Evolutionary conservation across 2,113 vertebrate species (phyloP).

Genomic region (Grantiella picta): DNA sequence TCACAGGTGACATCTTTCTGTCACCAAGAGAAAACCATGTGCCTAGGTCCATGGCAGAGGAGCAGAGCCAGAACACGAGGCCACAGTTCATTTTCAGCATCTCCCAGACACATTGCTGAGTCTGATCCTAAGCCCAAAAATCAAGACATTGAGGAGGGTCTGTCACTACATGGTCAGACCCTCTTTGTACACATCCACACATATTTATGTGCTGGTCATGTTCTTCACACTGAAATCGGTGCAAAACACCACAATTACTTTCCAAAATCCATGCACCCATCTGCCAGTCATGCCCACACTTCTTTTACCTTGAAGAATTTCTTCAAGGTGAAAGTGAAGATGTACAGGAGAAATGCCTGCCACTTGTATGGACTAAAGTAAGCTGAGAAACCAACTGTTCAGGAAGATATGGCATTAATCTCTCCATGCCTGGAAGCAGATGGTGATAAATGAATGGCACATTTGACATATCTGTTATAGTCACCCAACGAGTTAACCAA

Average conservation of each 20-base stretch:
- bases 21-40: background rate
- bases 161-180: background rate
- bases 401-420: background rate
- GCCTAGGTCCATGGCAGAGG: background rate
- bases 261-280: background rate
- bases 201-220: background rate
- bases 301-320: background rate
- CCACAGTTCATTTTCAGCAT: background rate
- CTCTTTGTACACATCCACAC: background rate
- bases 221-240: background rate
- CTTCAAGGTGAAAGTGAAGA: background rate
- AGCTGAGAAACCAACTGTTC: background rate
- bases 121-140: background rate
- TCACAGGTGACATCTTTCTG: background rate
- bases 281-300: background rate
- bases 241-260: background rate
- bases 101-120: background rate
- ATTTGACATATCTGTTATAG: conserved; percentile 39
- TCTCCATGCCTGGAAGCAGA: background rate
- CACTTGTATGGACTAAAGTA: background rate
- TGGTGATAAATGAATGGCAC: conserved; percentile 28
- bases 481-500: background rate
- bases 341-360: background rate
- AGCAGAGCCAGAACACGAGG: background rate
- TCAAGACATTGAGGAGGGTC: background rate